phyloP scores from a whole-genome alignment of 2,888 invertebrate species.

The Drosophila pullipes region DNA sequence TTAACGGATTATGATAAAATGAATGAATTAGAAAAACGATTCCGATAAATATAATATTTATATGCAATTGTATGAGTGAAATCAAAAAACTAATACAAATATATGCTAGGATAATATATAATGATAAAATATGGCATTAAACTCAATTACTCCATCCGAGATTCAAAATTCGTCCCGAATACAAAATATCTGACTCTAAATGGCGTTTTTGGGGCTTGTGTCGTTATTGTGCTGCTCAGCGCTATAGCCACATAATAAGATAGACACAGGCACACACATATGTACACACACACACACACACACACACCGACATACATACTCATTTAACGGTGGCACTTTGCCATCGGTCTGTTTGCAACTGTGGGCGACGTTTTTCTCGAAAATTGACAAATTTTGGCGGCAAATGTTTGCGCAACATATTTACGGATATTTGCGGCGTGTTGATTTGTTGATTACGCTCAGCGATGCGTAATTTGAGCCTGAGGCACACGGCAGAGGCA shows the following conservation, averaged over 20 bases:
- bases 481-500: background rate
- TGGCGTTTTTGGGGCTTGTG: background rate
- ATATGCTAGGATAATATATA: background rate
- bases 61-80: background rate
- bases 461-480: conserved; percentile 35
- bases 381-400: conserved; percentile 57
- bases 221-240: conserved; percentile 12
- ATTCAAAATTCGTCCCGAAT: background rate
- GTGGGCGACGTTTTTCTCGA: conserved; percentile 11
- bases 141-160: background rate
- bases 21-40: background rate
- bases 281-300: background rate
- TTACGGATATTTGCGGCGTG: conserved; percentile 50
- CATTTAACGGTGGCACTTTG: conserved; percentile 11
- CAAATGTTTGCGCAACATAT: conserved; percentile 51
- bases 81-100: background rate
- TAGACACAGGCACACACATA: background rate
- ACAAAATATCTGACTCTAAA: background rate
- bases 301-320: background rate
- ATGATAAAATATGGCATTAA: background rate
- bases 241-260: background rate
- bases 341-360: background rate
- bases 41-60: background rate
- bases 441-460: conserved; percentile 50
- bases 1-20: background rate